phyloP scores from a whole-genome alignment of 2,797 vertebrate genomes.

The Mus minutoides region DNA sequence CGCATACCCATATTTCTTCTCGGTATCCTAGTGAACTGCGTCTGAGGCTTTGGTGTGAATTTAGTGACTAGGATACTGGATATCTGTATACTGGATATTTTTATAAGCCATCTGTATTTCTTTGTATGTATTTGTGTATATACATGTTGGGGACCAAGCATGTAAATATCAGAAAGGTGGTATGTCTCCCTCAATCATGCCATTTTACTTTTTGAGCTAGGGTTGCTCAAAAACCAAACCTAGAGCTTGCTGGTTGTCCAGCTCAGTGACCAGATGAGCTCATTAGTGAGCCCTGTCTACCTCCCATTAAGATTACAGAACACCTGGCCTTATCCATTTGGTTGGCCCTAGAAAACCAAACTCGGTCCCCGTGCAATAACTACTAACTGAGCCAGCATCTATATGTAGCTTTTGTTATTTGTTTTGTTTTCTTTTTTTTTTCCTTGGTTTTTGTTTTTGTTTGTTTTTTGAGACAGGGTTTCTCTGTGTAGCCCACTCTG shows the following conservation, averaged over 20 bases:
- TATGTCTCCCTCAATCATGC: not conserved
- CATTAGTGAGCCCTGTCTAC: not conserved
- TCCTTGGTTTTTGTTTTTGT: too few relatives aligned
- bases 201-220: not conserved
- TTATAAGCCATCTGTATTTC: not conserved
- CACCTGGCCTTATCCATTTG: not conserved
- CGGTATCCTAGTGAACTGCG: not conserved
- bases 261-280: not conserved
- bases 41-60: not conserved
- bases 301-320: not conserved
- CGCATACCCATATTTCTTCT: not conserved
- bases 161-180: not conserved
- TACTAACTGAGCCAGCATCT: not conserved
- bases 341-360: not conserved
- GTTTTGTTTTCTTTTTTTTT: too few relatives aligned
- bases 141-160: not conserved
- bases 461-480: too few relatives aligned
- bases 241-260: not conserved
- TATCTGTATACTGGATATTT: not conserved
- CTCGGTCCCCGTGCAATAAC: not conserved
- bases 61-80: not conserved
- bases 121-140: not conserved
- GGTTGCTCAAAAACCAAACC: not conserved
- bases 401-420: too few relatives aligned
- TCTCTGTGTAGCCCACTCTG: too few relatives aligned